Conservation (phyloP, 2,113 vertebrate species). For the Cyrtonyx montezumae region DNA sequence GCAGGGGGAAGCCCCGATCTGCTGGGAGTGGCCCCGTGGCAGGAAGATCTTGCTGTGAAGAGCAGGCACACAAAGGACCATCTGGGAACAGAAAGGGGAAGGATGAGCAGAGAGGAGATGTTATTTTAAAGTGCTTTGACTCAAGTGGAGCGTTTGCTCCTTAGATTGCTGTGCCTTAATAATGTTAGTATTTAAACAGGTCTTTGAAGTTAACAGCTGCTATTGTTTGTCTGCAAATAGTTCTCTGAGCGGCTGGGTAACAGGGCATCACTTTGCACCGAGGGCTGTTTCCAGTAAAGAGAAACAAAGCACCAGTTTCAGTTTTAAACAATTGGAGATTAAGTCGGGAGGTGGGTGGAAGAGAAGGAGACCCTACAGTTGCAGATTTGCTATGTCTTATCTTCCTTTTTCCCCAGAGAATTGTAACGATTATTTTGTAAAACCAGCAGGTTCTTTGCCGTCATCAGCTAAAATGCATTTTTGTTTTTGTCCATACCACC, state of each 20-base stretch:
- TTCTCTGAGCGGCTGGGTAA: conserved; percentile 29
- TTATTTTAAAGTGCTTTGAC: conserved; percentile 52
- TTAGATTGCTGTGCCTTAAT: conserved; percentile 38
- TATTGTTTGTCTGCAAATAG: conserved; percentile 52
- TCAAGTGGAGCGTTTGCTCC: conserved; percentile 25
- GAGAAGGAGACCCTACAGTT: neutral
- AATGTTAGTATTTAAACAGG: neutral
- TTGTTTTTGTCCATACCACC: neutral
- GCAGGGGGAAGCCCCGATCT: neutral
- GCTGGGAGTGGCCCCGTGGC: neutral
- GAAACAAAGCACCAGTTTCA: neutral
- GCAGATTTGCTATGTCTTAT: neutral
- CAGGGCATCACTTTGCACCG: neutral
- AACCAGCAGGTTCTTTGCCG: neutral
- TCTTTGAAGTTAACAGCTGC: conserved; percentile 68
- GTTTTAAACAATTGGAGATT: neutral
- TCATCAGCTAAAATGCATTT: neutral
- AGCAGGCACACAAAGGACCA: conserved; percentile 58
- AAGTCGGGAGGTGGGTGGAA: neutral
- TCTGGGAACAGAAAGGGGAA: conserved; percentile 38
- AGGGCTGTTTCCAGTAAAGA: neutral
- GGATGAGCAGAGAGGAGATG: conserved; percentile 1
- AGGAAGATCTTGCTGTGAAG: conserved; percentile 52
- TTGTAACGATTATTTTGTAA: neutral
- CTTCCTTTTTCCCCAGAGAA: neutral